Conservation (phyloP, 1,140 invertebrate species). For the Caenorhabditis remanei region DNA sequence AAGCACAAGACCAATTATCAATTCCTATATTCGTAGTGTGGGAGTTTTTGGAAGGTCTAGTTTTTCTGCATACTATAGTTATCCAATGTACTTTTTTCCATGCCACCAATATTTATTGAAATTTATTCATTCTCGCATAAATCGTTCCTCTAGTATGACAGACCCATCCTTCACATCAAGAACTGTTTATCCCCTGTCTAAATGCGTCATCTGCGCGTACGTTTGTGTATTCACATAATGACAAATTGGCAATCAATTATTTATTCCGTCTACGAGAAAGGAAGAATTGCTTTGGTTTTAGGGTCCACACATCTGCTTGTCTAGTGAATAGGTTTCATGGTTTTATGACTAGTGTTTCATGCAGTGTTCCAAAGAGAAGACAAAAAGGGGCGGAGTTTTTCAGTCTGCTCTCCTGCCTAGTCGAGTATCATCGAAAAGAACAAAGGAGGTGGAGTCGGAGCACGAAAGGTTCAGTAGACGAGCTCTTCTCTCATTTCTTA, state of each 20-base stretch:
- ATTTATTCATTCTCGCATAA: too few relatives aligned
- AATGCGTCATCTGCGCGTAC: background rate
- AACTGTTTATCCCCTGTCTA: background rate
- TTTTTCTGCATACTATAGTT: too few relatives aligned
- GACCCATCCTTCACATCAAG: too few relatives aligned
- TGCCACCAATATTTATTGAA: too few relatives aligned
- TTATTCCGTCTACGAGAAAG: slow-evolving; percentile 1
- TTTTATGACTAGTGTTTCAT: background rate
- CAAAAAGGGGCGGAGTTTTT: background rate
- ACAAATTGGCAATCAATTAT: slow-evolving; percentile 38
- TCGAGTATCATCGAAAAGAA: background rate
- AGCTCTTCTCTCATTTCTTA: background rate
- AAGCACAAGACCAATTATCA: too few relatives aligned
- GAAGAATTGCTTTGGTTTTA: background rate
- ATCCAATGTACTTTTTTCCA: too few relatives aligned
- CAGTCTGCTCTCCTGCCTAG: background rate
- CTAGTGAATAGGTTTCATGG: background rate
- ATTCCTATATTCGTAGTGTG: too few relatives aligned
- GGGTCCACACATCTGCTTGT: slow-evolving; percentile 15
- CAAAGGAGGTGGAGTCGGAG: background rate
- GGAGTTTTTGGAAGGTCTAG: too few relatives aligned
- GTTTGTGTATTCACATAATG: background rate
- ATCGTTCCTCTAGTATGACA: too few relatives aligned
- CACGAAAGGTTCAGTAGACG: background rate
- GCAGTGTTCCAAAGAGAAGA: background rate